Evolutionary conservation across 2,113 vertebrate species (phyloP).

Genomic region (Eulemur macaco): DNA sequence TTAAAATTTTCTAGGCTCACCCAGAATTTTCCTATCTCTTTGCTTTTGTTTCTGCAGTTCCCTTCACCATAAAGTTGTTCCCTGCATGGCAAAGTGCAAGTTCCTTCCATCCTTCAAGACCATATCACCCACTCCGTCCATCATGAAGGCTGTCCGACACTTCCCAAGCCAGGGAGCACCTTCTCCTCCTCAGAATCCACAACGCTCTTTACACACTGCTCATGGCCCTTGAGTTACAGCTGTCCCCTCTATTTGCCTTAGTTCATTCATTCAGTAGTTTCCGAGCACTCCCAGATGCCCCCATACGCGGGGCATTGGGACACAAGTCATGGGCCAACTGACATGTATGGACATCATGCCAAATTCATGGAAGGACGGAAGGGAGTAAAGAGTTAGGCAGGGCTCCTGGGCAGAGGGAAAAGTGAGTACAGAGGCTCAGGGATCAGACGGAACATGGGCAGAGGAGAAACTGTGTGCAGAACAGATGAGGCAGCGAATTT

Average conservation of each 20-base stretch:
- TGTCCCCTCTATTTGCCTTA: not conserved
- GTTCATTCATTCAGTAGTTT: not conserved
- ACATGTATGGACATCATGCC: not conserved
- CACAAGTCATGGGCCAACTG: not conserved
- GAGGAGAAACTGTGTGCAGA: accelerated
- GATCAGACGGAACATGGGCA: not conserved
- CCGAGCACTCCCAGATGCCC: not conserved
- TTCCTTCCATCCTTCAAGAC: not conserved
- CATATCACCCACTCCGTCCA: no score
- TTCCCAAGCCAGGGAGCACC: not conserved
- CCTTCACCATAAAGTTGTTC: not conserved
- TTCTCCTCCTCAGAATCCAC: not conserved
- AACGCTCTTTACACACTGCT: no score
- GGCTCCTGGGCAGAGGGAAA: not conserved
- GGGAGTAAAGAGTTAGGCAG: not conserved
- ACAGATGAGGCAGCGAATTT: not conserved
- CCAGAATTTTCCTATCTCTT: not conserved
- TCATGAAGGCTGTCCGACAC: not conserved
- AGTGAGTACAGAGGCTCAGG: not conserved
- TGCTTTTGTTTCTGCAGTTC: not conserved
- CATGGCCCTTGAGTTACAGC: not conserved
- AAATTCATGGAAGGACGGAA: not conserved
- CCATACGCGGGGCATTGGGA: not conserved
- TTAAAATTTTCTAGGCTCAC: not conserved
- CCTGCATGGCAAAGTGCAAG: not conserved